These are phyloP conservation scores for Catotricha subobsoleta DNA, from an alignment of 2,888 invertebrate species.

Conservation along the genomic window DNA sequence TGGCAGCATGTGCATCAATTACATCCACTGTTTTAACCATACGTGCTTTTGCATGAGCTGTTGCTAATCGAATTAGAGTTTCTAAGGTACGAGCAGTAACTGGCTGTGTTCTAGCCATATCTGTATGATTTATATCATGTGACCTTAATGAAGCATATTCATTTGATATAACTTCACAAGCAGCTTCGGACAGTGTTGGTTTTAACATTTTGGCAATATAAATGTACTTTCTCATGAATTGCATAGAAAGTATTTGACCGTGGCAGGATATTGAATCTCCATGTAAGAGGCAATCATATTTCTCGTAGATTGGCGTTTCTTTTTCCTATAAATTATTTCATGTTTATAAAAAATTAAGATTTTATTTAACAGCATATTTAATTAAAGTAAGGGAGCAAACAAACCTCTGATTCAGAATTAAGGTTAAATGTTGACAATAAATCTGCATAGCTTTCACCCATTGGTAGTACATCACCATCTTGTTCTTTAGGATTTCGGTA, in stretches of 20 bases:
- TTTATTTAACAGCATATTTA: too few species aligned
- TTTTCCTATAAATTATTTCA: constrained; percentile 31
- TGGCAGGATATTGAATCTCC: constrained; percentile 59
- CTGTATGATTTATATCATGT: constrained; percentile 66
- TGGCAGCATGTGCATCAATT: constrained; percentile 78
- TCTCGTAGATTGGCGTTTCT: constrained; percentile 65
- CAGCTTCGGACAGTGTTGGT: constrained; percentile 76
- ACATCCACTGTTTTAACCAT: constrained; percentile 69
- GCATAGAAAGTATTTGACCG: constrained; percentile 74
- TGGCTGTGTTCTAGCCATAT: constrained; percentile 93
- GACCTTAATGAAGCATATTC: constrained; percentile 85
- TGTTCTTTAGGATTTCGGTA: constrained; percentile 84
- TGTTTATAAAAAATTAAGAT: neutral
- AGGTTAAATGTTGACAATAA: constrained; percentile 71
- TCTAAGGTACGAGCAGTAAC: constrained; percentile 92
- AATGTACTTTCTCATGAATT: constrained; percentile 94
- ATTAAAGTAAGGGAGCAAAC: too few species aligned
- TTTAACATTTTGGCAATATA: constrained; percentile 89
- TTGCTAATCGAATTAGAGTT: constrained; percentile 90
- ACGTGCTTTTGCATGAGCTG: constrained; percentile 92
- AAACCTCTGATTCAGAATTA: constrained; percentile 51
- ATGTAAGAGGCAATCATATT: constrained; percentile 79
- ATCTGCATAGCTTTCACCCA: constrained; percentile 61
- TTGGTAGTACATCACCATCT: constrained; percentile 81
- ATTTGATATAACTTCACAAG: constrained; percentile 75